Evolutionary conservation across 2,113 vertebrate species (phyloP).

Genomic region (Stomatorhinus ivindoensis): DNA sequence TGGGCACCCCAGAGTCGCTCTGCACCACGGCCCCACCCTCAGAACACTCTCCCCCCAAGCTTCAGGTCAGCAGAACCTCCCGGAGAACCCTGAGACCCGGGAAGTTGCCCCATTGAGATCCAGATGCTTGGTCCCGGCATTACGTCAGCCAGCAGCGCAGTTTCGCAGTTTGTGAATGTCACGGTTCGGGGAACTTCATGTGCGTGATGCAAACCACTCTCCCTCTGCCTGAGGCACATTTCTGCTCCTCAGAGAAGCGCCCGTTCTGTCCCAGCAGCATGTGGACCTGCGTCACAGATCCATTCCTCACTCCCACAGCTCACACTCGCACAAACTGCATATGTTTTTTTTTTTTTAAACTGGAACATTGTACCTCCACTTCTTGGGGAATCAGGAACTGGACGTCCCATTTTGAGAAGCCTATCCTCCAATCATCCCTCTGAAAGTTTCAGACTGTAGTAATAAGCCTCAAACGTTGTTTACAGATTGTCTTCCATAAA

Average conservation of each 20-base stretch:
- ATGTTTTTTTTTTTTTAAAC: background rate
- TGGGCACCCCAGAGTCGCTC: background rate
- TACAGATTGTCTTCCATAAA: background rate
- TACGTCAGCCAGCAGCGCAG: background rate
- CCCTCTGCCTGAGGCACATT: background rate
- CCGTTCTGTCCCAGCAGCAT: background rate
- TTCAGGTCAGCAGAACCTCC: background rate
- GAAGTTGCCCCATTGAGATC: background rate
- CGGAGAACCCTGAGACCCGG: background rate
- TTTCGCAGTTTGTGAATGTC: background rate
- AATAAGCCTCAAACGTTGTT: background rate
- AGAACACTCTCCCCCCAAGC: background rate
- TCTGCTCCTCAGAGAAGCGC: background rate
- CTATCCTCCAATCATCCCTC: background rate
- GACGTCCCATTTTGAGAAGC: background rate
- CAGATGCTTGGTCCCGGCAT: background rate
- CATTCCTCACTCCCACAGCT: background rate
- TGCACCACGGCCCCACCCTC: background rate
- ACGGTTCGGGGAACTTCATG: background rate
- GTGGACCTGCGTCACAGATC: background rate
- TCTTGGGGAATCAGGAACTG: background rate
- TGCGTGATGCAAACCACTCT: background rate
- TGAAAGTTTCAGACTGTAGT: background rate
- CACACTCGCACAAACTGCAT: background rate
- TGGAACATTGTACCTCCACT: background rate